Evolutionary conservation across 2,888 invertebrate species (phyloP), one percentile per base, ranked within the genome.

Genomic region (Laothoe populi): DNA sequence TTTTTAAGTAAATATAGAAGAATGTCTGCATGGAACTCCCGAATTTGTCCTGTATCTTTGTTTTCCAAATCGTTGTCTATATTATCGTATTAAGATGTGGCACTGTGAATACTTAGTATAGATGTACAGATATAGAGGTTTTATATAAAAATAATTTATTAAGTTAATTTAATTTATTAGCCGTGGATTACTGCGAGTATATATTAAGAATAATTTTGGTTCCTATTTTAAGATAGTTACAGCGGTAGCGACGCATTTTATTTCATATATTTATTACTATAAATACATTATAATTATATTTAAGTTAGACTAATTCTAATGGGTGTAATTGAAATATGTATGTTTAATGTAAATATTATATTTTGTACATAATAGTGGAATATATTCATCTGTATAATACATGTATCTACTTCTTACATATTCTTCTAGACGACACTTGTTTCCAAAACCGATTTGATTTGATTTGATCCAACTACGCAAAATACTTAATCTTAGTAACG

Each of bases 211-310:
- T 81, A 77, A 83, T 87, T 91, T 92, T 92, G 90, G 92, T 92
- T 92, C 92, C 92, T 92, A 92, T 88, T 80, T 81, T 91, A 90
- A 89, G 89, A 85, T 90, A 88, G 81, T 83, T 72, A 78, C 81
- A 80, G 73, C 73, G 70, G 69, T 74, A 76, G 74, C 78, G 74
- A 76, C 69, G 82, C 79, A 82, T 88, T 84, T 82, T 77, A 71
- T 84, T 86, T 80, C 83, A 81, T 88, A 85, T 88, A 88, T 89
- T 87, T 86, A 87, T 87, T 85, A 75, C 24, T 48, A 61, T 23
- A 35, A 1, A 13, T 45, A n/a, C 31, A 35, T 44, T n/a, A 57
- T 57, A 45, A 68, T 70, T 60, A 19, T 38, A 35, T 7, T 49
- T 61, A 40, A n/a, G 49, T 40, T 45, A 44, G n/a, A 40, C 26